phyloP scores from a whole-genome alignment of 2,113 vertebrate genomes.

The Murina feae region DNA sequence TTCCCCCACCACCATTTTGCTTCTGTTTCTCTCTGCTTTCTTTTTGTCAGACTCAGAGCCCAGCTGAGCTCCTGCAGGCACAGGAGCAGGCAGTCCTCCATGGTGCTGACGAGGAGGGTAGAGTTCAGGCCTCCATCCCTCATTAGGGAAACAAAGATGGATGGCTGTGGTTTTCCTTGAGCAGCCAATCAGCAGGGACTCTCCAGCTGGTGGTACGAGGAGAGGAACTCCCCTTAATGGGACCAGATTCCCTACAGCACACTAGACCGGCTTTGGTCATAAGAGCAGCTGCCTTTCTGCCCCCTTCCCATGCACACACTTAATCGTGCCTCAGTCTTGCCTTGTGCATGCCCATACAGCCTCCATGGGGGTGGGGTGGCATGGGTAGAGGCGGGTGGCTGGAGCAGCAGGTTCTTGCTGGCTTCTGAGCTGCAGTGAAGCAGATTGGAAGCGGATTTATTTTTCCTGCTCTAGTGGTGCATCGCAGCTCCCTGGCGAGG shows the following conservation, averaged over 20 bases:
- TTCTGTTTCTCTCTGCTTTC: neutral
- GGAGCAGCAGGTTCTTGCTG: conserved; percentile 16
- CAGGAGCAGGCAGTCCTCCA: neutral
- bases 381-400: neutral
- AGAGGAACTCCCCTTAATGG: neutral
- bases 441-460: conserved; percentile 66
- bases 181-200: neutral
- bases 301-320: neutral
- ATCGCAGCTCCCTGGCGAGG: neutral
- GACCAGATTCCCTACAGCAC: neutral
- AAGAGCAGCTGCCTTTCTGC: neutral
- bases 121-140: neutral
- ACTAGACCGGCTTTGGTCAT: neutral
- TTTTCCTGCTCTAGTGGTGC: conserved; percentile 47
- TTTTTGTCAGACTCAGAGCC: neutral
- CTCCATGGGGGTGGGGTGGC: neutral
- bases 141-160: neutral
- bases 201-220: conserved; percentile 11
- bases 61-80: neutral
- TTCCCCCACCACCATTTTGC: no score
- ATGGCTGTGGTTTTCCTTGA: neutral
- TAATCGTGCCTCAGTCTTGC: neutral
- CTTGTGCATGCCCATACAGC: neutral
- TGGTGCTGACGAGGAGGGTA: neutral
- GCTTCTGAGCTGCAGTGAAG: conserved; percentile 12